A percentile compares a stretch with the other conserved stretches of the same genome.
These are phyloP conservation scores for Propithecus coquereli DNA, from an alignment of 2,113 vertebrate species.

Conservation along the genomic window DNA sequence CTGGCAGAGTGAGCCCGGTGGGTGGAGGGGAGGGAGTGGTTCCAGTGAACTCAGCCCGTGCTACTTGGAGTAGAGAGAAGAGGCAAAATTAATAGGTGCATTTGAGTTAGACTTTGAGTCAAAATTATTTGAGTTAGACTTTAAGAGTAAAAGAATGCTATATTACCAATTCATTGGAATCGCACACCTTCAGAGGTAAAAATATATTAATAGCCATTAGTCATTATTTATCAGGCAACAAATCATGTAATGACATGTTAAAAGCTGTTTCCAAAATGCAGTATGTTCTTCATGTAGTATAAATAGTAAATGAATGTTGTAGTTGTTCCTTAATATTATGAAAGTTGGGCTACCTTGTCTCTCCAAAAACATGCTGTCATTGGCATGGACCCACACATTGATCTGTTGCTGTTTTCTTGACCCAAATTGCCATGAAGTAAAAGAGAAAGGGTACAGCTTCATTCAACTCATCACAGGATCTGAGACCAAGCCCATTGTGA, in stretches of 20 bases:
- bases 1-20: background rate
- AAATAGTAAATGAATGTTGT: background rate
- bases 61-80: fast-evolving
- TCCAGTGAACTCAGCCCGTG: fast-evolving
- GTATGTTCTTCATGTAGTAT: background rate
- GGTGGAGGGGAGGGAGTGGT: fast-evolving
- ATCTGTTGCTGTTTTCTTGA: background rate
- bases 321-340: background rate
- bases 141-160: background rate
- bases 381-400: background rate
- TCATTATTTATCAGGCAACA: background rate
- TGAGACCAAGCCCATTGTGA: background rate
- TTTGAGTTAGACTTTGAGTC: background rate
- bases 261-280: background rate
- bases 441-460: background rate
- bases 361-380: background rate
- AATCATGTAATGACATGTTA: background rate
- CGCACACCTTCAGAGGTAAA: background rate
- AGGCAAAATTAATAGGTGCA: background rate
- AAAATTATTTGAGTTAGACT: background rate
- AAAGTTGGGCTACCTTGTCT: background rate
- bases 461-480: background rate
- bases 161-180: background rate
- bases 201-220: background rate
- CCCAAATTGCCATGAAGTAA: background rate